Percentiles rank a stretch among this genome's conserved stretches.
Evolutionary conservation across 2,797 vertebrate species (phyloP).

Genomic region (Amphiprion clarkii): DNA sequence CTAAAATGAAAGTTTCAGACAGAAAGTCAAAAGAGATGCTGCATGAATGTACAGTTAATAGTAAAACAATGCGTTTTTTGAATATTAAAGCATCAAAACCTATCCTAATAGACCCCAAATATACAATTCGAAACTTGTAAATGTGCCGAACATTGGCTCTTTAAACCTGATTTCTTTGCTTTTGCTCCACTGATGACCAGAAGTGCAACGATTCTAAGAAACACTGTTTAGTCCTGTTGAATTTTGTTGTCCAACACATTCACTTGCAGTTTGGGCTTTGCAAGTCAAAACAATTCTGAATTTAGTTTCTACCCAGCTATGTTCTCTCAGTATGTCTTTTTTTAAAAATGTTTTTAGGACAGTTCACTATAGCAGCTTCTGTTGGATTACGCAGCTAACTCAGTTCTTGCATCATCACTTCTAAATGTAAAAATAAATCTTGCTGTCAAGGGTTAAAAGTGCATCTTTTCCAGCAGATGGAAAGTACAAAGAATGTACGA

Average conservation of each 20-base stretch:
- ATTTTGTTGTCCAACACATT: background rate
- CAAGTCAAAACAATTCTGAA: background rate
- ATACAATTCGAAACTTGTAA: no score
- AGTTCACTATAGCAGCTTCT: background rate
- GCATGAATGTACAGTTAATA: no score
- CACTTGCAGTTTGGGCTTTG: constrained; percentile 1
- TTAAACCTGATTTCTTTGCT: no score
- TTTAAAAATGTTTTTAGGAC: background rate
- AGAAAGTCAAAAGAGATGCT: no score
- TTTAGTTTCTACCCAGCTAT: background rate
- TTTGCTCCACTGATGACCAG: background rate
- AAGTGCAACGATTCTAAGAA: background rate
- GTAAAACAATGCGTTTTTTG: no score
- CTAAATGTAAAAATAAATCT: background rate
- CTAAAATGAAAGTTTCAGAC: no score
- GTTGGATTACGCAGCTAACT: background rate
- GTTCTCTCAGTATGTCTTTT: background rate
- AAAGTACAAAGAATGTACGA: background rate
- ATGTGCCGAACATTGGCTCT: no score
- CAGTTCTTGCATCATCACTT: constrained; percentile 21
- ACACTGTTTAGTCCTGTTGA: background rate
- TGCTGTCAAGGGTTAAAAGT: constrained; percentile 14
- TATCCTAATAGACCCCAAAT: no score
- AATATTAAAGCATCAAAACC: no score
- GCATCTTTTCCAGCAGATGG: constrained; percentile 10